Evolutionary conservation across 30 jellyfish, hydroid and myxozoan species (phyloP).

Genomic region (Sanderia malayensis): DNA sequence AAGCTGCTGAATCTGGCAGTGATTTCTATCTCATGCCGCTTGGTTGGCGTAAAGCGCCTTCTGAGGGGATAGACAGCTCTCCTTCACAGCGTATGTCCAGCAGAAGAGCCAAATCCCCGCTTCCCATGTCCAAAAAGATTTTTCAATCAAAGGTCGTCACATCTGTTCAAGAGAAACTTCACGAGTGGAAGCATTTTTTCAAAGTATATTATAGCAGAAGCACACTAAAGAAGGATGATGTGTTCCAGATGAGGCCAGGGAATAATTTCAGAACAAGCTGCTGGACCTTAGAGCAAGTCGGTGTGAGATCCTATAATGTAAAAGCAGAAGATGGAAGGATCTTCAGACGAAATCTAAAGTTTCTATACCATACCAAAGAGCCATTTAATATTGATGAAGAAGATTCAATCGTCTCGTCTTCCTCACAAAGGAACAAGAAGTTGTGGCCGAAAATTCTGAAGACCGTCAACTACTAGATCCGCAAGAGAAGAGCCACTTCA

Average conservation of each 20-base stretch:
- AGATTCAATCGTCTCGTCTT: too few relatives aligned
- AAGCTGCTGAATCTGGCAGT: conserved; percentile 21
- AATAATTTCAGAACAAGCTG: conserved; percentile 11
- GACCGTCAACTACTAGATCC: too few relatives aligned
- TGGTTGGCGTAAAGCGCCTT: conserved; percentile 35
- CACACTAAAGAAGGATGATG: conserved; percentile 28
- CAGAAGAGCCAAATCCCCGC: conserved; percentile 43
- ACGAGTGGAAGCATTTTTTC: conserved; percentile 9
- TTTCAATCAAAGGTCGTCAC: conserved; percentile 14
- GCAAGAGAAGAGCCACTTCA: too few relatives aligned
- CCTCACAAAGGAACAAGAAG: too few relatives aligned
- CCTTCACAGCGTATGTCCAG: conserved; percentile 40
- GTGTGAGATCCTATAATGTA: conserved; percentile 18
- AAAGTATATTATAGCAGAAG: conserved; percentile 28
- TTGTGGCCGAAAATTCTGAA: too few relatives aligned
- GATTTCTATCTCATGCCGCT: conserved; percentile 38
- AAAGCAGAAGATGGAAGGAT: conserved; percentile 30
- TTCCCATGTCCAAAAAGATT: conserved; percentile 34
- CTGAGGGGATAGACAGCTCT: conserved; percentile 20
- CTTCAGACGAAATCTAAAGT: neutral
- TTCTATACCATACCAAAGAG: conserved; percentile 10
- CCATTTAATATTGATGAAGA: conserved; percentile 12
- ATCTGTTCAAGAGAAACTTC: too few relatives aligned
- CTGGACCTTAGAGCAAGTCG: conserved; percentile 19
- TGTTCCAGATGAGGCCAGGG: conserved; percentile 29